A percentile compares a stretch with the other conserved stretches of the same genome.
Evolutionary conservation across 2,113 vertebrate genomes (phyloP).

Genomic region (Xenotilapia longispinis): DNA sequence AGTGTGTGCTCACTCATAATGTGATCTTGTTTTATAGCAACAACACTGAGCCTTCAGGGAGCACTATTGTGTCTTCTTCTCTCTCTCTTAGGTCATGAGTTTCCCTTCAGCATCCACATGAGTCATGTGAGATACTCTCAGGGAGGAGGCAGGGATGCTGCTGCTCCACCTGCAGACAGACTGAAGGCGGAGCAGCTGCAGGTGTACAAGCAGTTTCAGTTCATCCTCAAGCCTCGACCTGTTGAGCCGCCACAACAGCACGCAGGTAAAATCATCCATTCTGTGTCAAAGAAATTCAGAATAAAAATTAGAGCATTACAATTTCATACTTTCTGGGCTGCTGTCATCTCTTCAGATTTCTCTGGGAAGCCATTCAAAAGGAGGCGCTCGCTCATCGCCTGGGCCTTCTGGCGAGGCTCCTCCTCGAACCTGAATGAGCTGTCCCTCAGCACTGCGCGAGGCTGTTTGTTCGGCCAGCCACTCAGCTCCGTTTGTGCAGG

Average conservation of each 20-base stretch:
- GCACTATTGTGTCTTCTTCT: background rate
- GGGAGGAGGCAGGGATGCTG: background rate
- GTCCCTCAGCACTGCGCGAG: conserved; percentile 65
- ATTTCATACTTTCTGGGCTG: background rate
- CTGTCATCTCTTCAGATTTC: conserved; percentile 62
- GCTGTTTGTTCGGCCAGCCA: conserved; percentile 82
- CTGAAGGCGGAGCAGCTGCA: conserved; percentile 42
- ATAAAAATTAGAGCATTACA: background rate
- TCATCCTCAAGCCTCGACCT: conserved; percentile 71
- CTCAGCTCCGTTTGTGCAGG: conserved; percentile 80
- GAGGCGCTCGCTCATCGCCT: conserved; percentile 85
- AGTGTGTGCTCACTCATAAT: background rate
- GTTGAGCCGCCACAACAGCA: background rate
- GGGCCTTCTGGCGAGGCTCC: conserved; percentile 91
- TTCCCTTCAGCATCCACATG: conserved; percentile 94
- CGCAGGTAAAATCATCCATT: conserved; percentile 17
- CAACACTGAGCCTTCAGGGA: background rate
- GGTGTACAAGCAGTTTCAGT: conserved; percentile 85
- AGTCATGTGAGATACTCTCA: conserved; percentile 72
- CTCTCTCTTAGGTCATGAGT: conserved; percentile 84
- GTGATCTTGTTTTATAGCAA: background rate
- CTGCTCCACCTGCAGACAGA: background rate
- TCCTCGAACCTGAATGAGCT: conserved; percentile 75
- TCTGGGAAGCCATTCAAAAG: conserved; percentile 82
- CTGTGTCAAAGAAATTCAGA: background rate